phyloP scores from a whole-genome alignment of 2,888 invertebrate species.

The Frankliniella fusca region DNA sequence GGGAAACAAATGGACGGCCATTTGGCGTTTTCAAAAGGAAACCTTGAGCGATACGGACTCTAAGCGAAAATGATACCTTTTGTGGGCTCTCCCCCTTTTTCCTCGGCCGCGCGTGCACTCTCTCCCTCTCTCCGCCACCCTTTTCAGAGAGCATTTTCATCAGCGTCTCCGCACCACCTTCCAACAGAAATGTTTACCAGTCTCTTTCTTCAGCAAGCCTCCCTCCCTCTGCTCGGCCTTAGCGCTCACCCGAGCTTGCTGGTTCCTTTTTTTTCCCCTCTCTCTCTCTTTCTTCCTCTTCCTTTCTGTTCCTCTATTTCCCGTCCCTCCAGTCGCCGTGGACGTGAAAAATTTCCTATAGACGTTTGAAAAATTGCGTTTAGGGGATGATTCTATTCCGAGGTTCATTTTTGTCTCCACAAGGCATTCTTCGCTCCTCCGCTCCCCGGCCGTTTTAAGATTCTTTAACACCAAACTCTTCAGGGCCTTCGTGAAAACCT shows the following conservation, averaged over 20 bases:
- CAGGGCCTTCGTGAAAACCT: too few relatives aligned
- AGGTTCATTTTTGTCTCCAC: constrained; percentile 18
- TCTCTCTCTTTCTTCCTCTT: constrained; percentile 28
- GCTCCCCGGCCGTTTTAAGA: too few relatives aligned
- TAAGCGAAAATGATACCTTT: constrained; percentile 20
- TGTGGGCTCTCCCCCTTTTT: background rate
- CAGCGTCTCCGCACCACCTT: background rate
- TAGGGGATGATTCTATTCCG: constrained; percentile 16
- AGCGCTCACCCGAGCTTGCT: background rate
- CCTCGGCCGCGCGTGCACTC: too few relatives aligned
- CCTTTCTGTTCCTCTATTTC: constrained; percentile 23
- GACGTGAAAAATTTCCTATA: constrained; percentile 19
- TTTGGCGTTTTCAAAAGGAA: constrained; percentile 20
- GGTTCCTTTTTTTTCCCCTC: background rate
- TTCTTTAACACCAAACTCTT: too few relatives aligned
- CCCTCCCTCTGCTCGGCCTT: background rate
- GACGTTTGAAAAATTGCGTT: constrained; percentile 19
- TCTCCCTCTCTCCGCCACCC: too few relatives aligned
- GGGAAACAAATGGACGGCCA: background rate
- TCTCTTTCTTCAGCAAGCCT: constrained; percentile 9
- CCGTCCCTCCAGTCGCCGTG: background rate
- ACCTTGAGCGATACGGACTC: constrained; percentile 7
- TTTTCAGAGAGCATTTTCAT: background rate
- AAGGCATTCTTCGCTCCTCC: background rate
- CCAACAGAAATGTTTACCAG: background rate